Conservation (phyloP, 2,797 vertebrate genomes). For the Trematocara caparti region DNA sequence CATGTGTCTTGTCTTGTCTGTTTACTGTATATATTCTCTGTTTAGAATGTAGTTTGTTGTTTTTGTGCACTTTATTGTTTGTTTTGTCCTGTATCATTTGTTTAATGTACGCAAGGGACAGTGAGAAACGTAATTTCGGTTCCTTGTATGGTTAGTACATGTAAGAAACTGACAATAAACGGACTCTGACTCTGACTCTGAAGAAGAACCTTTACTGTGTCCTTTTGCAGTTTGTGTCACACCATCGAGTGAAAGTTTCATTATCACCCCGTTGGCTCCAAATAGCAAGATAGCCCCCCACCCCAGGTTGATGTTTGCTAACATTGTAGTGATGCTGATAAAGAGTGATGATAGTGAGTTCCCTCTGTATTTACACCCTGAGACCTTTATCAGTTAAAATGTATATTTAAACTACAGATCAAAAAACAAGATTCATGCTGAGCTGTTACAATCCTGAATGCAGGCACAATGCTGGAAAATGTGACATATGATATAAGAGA, state of each 20-base stretch:
- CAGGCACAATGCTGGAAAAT: neutral
- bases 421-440: neutral
- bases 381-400: neutral
- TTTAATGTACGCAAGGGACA: too few species aligned
- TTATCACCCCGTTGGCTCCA: neutral
- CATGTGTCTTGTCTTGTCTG: too few species aligned
- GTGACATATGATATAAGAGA: neutral
- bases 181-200: too few species aligned
- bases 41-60: too few species aligned
- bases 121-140: neutral
- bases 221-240: neutral
- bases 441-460: neutral
- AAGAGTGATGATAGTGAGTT: neutral
- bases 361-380: neutral
- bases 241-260: neutral
- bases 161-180: too few species aligned
- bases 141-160: neutral
- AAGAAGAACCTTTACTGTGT: neutral
- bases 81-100: too few species aligned
- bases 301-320: accelerated
- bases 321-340: neutral
- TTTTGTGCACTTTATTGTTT: too few species aligned
- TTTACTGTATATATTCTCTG: too few species aligned
- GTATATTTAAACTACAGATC: neutral
- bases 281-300: too few species aligned